Evolutionary conservation across 2,888 invertebrate genomes (phyloP).

Genomic region (Xylota sylvarum): DNA sequence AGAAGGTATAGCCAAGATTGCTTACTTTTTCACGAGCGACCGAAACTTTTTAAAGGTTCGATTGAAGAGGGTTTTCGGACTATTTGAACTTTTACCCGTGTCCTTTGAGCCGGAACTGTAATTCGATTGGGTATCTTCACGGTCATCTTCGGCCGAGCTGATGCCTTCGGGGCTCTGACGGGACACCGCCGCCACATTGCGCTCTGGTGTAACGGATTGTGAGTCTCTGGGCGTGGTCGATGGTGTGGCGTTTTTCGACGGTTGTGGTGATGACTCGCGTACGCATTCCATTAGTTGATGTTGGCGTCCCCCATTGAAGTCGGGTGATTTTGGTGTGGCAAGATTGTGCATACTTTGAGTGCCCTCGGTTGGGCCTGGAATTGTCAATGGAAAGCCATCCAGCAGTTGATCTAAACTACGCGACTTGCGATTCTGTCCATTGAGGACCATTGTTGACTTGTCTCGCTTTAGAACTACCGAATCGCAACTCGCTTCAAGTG

Average conservation of each 20-base stretch:
- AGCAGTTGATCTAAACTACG: slow-evolving; percentile 88
- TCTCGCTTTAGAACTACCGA: slow-evolving; percentile 81
- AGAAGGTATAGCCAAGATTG: slow-evolving; percentile 77
- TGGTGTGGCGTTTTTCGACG: slow-evolving; percentile 52
- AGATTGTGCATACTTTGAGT: slow-evolving; percentile 84
- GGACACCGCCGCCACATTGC: slow-evolving; percentile 73
- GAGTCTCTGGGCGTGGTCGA: slow-evolving; percentile 79
- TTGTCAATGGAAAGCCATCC: slow-evolving; percentile 85
- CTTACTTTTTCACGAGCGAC: slow-evolving; percentile 88
- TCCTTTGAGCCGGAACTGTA: slow-evolving; percentile 79
- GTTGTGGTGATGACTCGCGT: slow-evolving; percentile 48
- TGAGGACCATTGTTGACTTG: slow-evolving; percentile 80
- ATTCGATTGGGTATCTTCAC: slow-evolving; percentile 81
- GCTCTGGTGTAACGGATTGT: slow-evolving; percentile 82
- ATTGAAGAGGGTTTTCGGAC: slow-evolving; percentile 91
- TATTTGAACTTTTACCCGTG: slow-evolving; percentile 76
- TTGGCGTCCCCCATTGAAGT: slow-evolving; percentile 73
- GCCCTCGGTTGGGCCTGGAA: slow-evolving; percentile 81
- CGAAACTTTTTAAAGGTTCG: slow-evolving; percentile 93
- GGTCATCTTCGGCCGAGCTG: slow-evolving; percentile 84
- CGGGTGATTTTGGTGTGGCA: slow-evolving; percentile 81
- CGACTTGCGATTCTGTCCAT: slow-evolving; percentile 85
- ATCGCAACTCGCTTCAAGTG: slow-evolving; percentile 52
- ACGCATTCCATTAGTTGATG: slow-evolving; percentile 76
- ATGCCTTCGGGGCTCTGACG: slow-evolving; percentile 84